Conservation (phyloP, 1,140 invertebrate species). For the Drosophila sucinea region DNA sequence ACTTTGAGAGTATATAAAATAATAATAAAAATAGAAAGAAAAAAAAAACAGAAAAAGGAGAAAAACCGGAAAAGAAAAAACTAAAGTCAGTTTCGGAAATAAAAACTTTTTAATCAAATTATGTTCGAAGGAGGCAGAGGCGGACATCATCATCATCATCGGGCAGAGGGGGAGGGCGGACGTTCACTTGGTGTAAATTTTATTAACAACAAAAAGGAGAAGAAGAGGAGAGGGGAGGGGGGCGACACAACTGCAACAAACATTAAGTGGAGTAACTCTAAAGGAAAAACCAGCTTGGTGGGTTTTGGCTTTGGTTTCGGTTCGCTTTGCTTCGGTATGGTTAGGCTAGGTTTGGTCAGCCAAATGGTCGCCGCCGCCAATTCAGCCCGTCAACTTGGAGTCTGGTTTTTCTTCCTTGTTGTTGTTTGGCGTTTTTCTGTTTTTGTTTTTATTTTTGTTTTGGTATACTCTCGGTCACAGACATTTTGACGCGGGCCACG, state of each 20-base stretch:
- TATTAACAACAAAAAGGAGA: neutral
- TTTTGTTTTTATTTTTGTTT: neutral
- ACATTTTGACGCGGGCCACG: slow-evolving; percentile 5
- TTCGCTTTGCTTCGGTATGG: neutral
- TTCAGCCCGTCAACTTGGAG: neutral
- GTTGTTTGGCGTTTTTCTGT: neutral
- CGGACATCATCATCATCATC: neutral
- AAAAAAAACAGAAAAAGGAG: neutral
- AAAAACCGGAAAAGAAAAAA: neutral
- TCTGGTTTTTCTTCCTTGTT: slow-evolving; percentile 6
- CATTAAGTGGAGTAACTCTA: slow-evolving; percentile 11
- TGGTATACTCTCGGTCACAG: neutral
- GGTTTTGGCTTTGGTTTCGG: slow-evolving; percentile 9
- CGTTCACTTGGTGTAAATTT: slow-evolving; percentile 7
- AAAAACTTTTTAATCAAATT: slow-evolving; percentile 13
- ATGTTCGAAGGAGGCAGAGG: neutral
- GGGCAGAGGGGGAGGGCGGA: neutral
- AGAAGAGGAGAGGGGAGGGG: too few species aligned
- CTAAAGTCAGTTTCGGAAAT: slow-evolving; percentile 9
- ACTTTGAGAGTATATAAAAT: slow-evolving; percentile 5
- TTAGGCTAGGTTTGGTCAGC: slow-evolving; percentile 3
- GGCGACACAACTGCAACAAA: neutral
- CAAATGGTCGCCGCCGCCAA: neutral
- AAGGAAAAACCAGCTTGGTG: slow-evolving; percentile 10
- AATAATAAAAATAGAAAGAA: slow-evolving; percentile 7